phyloP scores from a whole-genome alignment of 2,888 invertebrate species.

The Caenorhabditis sp. region DNA sequence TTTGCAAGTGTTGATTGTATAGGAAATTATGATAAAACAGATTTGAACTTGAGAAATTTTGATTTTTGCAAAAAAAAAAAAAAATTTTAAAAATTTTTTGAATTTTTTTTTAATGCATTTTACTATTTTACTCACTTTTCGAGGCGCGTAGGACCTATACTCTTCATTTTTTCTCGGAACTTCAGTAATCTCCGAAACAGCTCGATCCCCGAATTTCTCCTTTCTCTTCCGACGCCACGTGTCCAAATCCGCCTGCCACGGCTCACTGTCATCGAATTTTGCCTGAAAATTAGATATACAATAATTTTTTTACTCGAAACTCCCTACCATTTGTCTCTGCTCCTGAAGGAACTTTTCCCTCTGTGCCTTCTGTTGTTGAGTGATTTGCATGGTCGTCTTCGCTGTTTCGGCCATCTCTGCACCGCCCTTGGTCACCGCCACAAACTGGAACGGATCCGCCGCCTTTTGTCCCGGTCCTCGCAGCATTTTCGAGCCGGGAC shows the following conservation, averaged over 20 bases:
- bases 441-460: conserved; percentile 69
- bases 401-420: conserved; percentile 69
- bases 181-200: conserved; percentile 20
- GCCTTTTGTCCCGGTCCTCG: conserved; percentile 67
- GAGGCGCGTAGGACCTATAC: conserved; percentile 22
- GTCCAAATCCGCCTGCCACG: conserved; percentile 71
- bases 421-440: conserved; percentile 59
- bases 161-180: conserved; percentile 27
- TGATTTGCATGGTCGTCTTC: conserved; percentile 57
- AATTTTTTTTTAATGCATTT: no score
- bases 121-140: conserved; percentile 24
- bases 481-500: conserved; percentile 56
- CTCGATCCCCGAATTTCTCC: conserved; percentile 52
- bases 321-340: conserved; percentile 42
- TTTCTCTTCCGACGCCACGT: conserved; percentile 71
- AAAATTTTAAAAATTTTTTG: not conserved
- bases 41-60: not conserved
- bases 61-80: not conserved
- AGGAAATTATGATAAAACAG: no score
- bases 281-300: conserved; percentile 26
- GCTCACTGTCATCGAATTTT: conserved; percentile 60
- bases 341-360: conserved; percentile 60
- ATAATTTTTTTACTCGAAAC: not conserved
- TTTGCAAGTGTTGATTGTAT: no score
- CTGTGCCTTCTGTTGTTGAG: conserved; percentile 67